phyloP scores from a whole-genome alignment of 64 coral and sea anemone genomes.

The Montipora cactus region DNA sequence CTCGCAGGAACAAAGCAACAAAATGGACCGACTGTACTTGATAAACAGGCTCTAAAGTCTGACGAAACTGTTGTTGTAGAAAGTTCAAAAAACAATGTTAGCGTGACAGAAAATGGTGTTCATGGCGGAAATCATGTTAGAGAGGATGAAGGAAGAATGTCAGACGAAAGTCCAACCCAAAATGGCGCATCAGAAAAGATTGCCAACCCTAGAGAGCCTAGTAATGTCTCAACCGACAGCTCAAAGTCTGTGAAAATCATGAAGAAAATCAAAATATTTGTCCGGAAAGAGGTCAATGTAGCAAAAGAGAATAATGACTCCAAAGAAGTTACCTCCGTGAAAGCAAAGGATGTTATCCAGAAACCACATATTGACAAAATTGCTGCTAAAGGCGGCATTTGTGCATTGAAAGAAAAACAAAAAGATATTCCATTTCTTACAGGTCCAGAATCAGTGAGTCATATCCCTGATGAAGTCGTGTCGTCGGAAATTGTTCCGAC shows the following conservation, averaged over 20 bases:
- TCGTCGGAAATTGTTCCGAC: background rate
- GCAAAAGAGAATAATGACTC: background rate
- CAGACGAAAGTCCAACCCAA: background rate
- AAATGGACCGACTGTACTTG: background rate
- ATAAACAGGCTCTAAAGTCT: background rate
- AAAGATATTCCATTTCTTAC: background rate
- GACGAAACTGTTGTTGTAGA: background rate
- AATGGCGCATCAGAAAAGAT: background rate
- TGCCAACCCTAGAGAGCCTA: background rate
- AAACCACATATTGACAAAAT: too few relatives aligned
- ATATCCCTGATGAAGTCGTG: background rate
- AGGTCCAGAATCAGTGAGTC: background rate
- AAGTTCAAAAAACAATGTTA: background rate
- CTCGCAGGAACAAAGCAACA: background rate
- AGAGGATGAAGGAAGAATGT: background rate
- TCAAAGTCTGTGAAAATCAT: conserved; percentile 34
- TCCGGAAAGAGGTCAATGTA: conserved; percentile 17
- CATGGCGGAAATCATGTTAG: background rate
- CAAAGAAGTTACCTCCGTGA: background rate
- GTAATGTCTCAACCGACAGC: background rate
- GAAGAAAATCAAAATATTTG: conserved; percentile 50
- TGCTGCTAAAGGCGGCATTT: too few relatives aligned
- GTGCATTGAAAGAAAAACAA: background rate
- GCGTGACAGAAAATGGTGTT: background rate
- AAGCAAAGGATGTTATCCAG: background rate